Conservation (phyloP, 2,797 vertebrate genomes). For the Gila robusta region DNA sequence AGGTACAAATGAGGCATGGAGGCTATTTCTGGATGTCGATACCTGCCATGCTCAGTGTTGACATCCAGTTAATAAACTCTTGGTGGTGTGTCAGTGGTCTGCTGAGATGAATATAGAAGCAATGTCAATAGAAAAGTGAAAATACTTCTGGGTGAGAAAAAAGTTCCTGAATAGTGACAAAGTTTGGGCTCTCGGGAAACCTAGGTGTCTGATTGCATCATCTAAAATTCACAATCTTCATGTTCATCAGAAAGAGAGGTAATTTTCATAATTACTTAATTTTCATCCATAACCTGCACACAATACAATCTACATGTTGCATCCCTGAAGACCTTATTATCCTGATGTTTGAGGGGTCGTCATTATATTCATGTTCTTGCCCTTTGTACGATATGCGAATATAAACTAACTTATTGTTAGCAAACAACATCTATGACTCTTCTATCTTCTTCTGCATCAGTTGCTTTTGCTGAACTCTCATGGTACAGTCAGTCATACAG, state of each 20-base stretch:
- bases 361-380: conserved; percentile 11
- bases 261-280: neutral
- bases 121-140: neutral
- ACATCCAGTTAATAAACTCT: neutral
- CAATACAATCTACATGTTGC: neutral
- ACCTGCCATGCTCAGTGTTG: conserved; percentile 4
- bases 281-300: neutral
- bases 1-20: neutral
- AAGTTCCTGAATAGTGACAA: neutral
- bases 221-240: neutral
- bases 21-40: conserved; percentile 8
- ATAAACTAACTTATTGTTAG: conserved; percentile 13
- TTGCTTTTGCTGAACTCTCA: conserved; percentile 13
- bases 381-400: neutral
- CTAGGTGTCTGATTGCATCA: neutral
- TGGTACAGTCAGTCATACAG: neutral
- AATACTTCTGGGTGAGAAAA: neutral
- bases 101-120: neutral
- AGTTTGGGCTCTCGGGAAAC: neutral
- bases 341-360: neutral
- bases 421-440: conserved; percentile 8
- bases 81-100: neutral
- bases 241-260: neutral
- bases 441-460: neutral
- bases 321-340: conserved; percentile 25